Evolutionary conservation across 2,113 vertebrate species (phyloP).

Genomic region (Phalacrocorax pelagicus): DNA sequence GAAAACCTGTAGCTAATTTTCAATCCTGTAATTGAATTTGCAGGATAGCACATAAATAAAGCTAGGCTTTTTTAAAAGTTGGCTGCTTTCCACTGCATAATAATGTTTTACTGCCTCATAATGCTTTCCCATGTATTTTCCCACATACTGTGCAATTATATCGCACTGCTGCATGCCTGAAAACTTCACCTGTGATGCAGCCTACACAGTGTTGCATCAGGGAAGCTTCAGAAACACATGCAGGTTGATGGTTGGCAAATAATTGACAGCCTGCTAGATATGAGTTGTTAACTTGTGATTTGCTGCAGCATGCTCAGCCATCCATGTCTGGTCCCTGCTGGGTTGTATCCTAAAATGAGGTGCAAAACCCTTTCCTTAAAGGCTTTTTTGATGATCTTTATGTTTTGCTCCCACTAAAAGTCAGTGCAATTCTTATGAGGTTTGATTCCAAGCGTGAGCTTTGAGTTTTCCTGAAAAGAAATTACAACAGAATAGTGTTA

Average conservation of each 20-base stretch:
- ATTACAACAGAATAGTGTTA: not conserved
- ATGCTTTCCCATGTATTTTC: not conserved
- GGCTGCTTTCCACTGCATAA: not conserved
- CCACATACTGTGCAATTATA: not conserved
- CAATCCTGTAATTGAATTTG: slow-evolving; percentile 51
- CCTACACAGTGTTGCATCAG: not conserved
- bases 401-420: not conserved
- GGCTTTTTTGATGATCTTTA: not conserved
- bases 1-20: slow-evolving; percentile 66
- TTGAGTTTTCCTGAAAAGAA: slow-evolving; percentile 11
- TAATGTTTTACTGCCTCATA: not conserved
- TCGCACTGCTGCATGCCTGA: not conserved
- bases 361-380: not conserved
- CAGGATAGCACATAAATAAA: slow-evolving; percentile 49
- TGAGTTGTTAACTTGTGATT: not conserved
- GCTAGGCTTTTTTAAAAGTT: not conserved
- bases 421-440: not conserved
- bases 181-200: not conserved
- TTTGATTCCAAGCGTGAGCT: not conserved
- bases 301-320: not conserved
- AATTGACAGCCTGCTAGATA: not conserved
- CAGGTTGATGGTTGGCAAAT: not conserved
- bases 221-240: not conserved
- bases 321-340: not conserved
- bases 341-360: not conserved